Base-by-base conservation (phyloP, 2,797 vertebrate genomes). In the Characodon lateralis region DNA sequence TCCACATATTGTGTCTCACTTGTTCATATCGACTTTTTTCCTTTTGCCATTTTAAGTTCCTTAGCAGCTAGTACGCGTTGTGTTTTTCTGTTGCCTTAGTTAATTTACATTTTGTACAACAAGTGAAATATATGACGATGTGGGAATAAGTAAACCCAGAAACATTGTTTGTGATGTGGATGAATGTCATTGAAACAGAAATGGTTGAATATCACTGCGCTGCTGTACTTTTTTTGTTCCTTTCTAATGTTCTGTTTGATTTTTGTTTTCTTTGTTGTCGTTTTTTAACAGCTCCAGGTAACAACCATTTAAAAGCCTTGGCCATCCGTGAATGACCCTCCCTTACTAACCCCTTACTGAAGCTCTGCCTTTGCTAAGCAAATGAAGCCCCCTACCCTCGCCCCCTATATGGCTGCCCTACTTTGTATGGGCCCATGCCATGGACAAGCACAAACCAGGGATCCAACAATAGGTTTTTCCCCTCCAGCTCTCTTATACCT, bases 201-300 rank as follows among this genome's bases (percentile, higher is more conserved):
- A 96, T 96, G 95, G 94, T 96, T 96, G 95, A 96, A 95, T 95
- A 96, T 96, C 95, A 94, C 87, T 94, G 93, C 94, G 93, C 95
- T 95, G 94, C 94, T 95, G 93, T 95, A 93, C 82, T 83, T 95
- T 94, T 94, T 91, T 88, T 91, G 92, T 96, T 95, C 88, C 85
- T 95, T 96, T 96, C 95, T 96, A 96, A 96, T 93, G 91, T 96
- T 96, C 94, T 96, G 93, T 96, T 96, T 96, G 94, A 93, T 95
- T 95, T 94, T 94, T 95, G 93, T 95, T 95, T 96, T 96, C 95
- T 95, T 96, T 96, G 94, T 96, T 95, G 93, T 94, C 86, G 89
- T 94, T 94, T 94, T 96, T 96, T 96, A 96, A 96, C 96, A 96
- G 96, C 96, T 96, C 96, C 96, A 96, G 96, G 96, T 96, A 96